These are phyloP conservation scores for Cladorhizidae sp. DNA, from an alignment of 37 sponge, comb jelly and placozoan species.

Conservation along the genomic window DNA sequence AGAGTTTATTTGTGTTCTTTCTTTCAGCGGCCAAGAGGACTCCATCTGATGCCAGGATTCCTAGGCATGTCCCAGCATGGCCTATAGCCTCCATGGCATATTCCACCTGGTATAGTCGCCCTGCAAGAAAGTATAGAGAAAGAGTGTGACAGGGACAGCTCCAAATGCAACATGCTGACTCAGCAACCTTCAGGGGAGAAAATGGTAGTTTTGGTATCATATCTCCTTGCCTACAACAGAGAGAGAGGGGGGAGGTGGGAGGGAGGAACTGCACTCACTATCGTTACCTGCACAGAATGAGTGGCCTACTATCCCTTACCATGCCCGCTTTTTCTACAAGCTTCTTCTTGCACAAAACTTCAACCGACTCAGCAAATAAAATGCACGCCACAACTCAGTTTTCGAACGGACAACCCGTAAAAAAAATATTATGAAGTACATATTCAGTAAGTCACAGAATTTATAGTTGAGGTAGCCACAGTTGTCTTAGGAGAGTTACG, in stretches of 20 bases:
- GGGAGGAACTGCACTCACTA: no score
- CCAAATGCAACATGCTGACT: neutral
- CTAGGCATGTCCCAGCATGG: slow-evolving; percentile 96
- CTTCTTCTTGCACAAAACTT: no score
- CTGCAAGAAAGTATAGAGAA: slow-evolving; percentile 24
- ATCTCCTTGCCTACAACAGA: slow-evolving; percentile 86
- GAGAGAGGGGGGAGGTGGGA: neutral
- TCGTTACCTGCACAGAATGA: no score
- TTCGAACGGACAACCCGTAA: no score
- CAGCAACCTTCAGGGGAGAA: slow-evolving; percentile 95
- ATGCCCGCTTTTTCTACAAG: neutral
- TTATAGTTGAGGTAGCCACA: no score
- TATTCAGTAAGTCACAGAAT: no score
- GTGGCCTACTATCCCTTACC: neutral
- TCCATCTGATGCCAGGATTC: slow-evolving; percentile 94
- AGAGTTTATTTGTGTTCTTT: slow-evolving; percentile 87
- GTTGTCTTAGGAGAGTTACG: no score
- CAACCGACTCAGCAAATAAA: no score
- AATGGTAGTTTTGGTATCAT: slow-evolving; percentile 95
- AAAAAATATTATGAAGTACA: no score
- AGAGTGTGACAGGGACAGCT: neutral
- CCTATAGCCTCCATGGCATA: slow-evolving; percentile 99
- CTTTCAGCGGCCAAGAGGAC: slow-evolving; percentile 95
- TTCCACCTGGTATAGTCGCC: slow-evolving; percentile 97
- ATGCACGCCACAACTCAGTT: no score